phyloP scores from a whole-genome alignment of 64 coral and sea anemone species.

The Actinia tenebrosa region DNA sequence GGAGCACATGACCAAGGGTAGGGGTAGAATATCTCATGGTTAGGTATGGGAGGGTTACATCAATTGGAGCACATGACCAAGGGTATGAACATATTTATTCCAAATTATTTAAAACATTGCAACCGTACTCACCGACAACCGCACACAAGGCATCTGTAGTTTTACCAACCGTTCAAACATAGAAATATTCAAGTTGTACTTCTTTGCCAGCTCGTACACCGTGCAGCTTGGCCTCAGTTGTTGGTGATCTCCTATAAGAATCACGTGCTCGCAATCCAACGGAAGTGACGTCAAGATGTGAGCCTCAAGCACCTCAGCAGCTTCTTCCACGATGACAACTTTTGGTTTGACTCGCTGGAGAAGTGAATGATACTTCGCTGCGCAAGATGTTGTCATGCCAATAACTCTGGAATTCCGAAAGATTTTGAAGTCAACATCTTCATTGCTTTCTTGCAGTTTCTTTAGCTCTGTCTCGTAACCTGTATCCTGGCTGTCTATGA shows the following conservation, averaged over 20 bases:
- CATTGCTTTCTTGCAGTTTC: neutral
- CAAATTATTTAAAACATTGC: too few relatives aligned
- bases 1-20: too few relatives aligned
- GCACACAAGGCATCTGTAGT: slow-evolving; percentile 48
- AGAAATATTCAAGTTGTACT: slow-evolving; percentile 81
- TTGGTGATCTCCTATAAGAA: slow-evolving; percentile 92
- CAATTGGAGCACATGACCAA: too few relatives aligned
- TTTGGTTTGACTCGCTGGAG: slow-evolving; percentile 57
- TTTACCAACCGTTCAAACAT: slow-evolving; percentile 86
- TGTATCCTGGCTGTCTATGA: slow-evolving; percentile 27
- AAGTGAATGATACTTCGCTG: slow-evolving; percentile 52
- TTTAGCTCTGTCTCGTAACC: slow-evolving; percentile 21
- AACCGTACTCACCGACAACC: slow-evolving; percentile 36
- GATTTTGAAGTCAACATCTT: slow-evolving; percentile 31
- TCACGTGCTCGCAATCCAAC: slow-evolving; percentile 71
- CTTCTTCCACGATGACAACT: slow-evolving; percentile 78
- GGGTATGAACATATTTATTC: neutral
- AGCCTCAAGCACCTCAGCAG: slow-evolving; percentile 90
- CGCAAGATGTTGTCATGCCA: slow-evolving; percentile 82
- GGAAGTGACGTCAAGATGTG: slow-evolving; percentile 71
- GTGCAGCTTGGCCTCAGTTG: slow-evolving; percentile 80
- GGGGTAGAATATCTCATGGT: too few relatives aligned
- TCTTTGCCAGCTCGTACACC: slow-evolving; percentile 64
- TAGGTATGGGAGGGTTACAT: too few relatives aligned
- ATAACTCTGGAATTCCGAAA: slow-evolving; percentile 45